Evolutionary conservation across 2,113 vertebrate species (phyloP).

Genomic region (Tragelaphus buxtoni): DNA sequence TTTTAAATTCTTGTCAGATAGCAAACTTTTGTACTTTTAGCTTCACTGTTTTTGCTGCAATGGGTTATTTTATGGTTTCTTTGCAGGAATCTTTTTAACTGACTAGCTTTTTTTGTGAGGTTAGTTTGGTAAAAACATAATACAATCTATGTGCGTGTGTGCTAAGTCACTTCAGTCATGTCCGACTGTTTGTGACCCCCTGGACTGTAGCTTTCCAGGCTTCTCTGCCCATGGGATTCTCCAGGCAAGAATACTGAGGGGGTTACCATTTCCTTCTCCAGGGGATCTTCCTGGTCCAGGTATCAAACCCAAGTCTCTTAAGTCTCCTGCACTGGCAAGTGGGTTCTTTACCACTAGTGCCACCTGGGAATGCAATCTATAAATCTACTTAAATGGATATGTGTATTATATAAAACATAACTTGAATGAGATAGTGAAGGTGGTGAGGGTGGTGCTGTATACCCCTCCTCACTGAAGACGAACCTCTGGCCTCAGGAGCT

Average conservation of each 20-base stretch:
- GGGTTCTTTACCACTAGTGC: not conserved
- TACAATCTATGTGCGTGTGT: not conserved
- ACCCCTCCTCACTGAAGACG: accelerated
- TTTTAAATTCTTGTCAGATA: not conserved
- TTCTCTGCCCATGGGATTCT: not conserved
- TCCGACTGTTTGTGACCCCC: not conserved
- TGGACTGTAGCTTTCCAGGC: not conserved
- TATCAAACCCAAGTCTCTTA: not conserved
- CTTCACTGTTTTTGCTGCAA: not conserved
- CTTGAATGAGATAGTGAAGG: not conserved
- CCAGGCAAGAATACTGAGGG: not conserved
- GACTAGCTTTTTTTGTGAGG: not conserved
- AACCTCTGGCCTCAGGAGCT: not conserved
- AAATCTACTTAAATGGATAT: not conserved
- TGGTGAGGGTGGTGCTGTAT: not conserved
- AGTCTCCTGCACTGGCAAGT: not conserved
- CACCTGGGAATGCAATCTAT: not conserved
- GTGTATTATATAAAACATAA: not conserved
- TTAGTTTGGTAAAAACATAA: not conserved
- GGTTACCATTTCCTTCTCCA: not conserved
- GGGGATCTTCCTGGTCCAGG: not conserved
- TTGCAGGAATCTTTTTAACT: not conserved
- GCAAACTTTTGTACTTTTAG: not conserved
- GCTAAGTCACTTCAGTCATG: not conserved
- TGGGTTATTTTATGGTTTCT: not conserved